Evolutionary conservation across 2,888 invertebrate genomes (phyloP), one percentile per base, ranked within the genome.

Genomic region (Drosophila nr. perissopoda): DNA sequence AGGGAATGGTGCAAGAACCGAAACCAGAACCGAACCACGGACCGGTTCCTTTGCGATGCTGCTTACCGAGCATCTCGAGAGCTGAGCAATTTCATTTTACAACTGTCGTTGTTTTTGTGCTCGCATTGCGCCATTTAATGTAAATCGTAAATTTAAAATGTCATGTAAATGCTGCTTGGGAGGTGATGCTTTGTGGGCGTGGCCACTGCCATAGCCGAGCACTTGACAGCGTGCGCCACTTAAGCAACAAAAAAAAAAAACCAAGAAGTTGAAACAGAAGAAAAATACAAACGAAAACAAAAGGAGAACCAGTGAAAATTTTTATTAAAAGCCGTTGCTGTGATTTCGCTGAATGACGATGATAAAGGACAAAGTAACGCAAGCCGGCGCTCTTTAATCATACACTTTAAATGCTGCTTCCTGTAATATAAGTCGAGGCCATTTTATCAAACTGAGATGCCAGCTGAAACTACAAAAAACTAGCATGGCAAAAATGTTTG

Each of bases 111-210:
- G 86, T 71, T 70, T 75, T 77, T 74, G 65, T 75, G 62, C 70
- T 74, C 75, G 75, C 81, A 77, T 73, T 87, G 88, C 81, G 84
- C 82, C 87, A 81, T 86, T 86, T 86, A 86, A 86, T 88, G 89
- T 84, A 89, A 89, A 87, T 87, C 89, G 87, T 87, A 87, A 87
- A 87, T 87, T 87, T 87, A 89, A 87, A 86, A 87, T 87, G 87
- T 87, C 87, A 87, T 87, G 89, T 89, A 85, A 89, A 87, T 56
- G 76, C 70, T 71, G 72, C 64, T 33, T 59, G 74, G 76, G 72
- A 53, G 76, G 74, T 64, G 79, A 77, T 69, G 70, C 36, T 64
- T 63, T 58, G 79, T 76, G 70, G 84, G 89, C 79, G 84, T 79
- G 75, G 82, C 70, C 67, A 60, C 27, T 29, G 62, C 72, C 27